Percentiles rank a stretch among this genome's conserved stretches.
These are phyloP conservation scores for Lanistes nyassanus DNA, from an alignment of 1,140 invertebrate genomes.

Conservation along the genomic window DNA sequence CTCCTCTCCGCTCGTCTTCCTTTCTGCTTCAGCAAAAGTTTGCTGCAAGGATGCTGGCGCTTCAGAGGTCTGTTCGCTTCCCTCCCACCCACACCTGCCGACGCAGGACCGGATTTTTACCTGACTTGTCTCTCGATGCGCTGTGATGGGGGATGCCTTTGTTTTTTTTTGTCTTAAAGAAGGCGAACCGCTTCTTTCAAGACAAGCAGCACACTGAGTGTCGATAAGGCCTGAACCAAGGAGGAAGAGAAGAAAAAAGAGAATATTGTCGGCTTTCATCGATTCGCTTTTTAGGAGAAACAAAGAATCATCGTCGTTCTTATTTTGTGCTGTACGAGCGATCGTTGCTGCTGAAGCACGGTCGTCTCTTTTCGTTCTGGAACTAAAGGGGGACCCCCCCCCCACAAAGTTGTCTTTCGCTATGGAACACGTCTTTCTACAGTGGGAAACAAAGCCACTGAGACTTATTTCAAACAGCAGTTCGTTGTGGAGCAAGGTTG, in stretches of 20 bases:
- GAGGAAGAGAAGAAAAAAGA: slow-evolving; percentile 8
- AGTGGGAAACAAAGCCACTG: too few relatives aligned
- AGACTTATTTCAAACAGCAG: too few relatives aligned
- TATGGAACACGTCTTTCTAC: too few relatives aligned
- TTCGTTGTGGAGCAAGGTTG: background rate
- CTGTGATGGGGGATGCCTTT: background rate
- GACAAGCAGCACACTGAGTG: background rate
- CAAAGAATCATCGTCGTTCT: too few relatives aligned
- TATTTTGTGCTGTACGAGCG: background rate
- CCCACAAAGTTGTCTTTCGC: background rate
- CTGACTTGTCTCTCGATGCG: background rate
- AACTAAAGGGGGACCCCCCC: background rate
- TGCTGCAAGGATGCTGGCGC: too few relatives aligned
- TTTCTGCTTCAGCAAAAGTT: too few relatives aligned
- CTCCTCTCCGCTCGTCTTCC: too few relatives aligned
- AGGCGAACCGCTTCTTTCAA: background rate
- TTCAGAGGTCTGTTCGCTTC: too few relatives aligned
- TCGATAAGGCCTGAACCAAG: background rate
- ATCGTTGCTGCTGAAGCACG: background rate
- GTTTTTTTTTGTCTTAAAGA: too few relatives aligned
- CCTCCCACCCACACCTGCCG: background rate
- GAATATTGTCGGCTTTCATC: background rate
- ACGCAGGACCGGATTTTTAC: background rate
- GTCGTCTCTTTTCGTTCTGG: background rate
- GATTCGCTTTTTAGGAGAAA: background rate